Conservation (phyloP, 1,140 invertebrate genomes). For the Conus ventricosus region DNA sequence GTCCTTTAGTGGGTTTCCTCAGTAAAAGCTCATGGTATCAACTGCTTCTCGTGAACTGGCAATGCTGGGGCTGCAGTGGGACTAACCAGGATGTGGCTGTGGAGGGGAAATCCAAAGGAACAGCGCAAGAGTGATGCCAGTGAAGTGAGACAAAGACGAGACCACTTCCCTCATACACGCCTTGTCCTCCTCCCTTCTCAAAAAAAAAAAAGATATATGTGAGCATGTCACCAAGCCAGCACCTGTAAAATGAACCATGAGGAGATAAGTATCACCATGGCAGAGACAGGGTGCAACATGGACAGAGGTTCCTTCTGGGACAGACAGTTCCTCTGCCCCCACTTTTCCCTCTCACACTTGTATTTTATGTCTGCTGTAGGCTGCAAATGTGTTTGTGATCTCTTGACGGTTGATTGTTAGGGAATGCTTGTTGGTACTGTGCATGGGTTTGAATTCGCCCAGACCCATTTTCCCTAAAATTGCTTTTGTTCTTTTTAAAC, state of each 20-base stretch:
- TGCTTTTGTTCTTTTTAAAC: too few species aligned
- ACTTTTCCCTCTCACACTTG: constrained; percentile 11
- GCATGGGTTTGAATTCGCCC: neutral
- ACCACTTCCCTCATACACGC: too few species aligned
- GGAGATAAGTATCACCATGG: neutral
- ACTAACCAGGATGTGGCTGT: too few species aligned
- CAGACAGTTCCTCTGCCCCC: neutral
- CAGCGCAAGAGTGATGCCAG: too few species aligned
- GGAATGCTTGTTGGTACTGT: neutral
- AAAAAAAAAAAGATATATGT: too few species aligned
- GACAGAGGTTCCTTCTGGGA: constrained; percentile 7
- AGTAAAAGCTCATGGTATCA: too few species aligned
- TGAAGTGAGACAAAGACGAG: too few species aligned
- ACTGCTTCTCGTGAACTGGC: too few species aligned
- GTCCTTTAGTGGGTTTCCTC: too few species aligned
- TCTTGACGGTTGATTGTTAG: neutral
- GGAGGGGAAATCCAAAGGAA: too few species aligned
- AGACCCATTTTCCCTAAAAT: neutral
- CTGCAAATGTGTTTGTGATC: neutral
- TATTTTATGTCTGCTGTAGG: neutral
- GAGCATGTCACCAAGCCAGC: neutral
- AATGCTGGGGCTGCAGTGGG: too few species aligned
- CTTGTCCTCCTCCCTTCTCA: too few species aligned
- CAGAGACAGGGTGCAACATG: constrained; percentile 1
- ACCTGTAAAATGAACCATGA: neutral